Conservation (phyloP, 1,140 invertebrate genomes). For the Calosoma granatense region DNA sequence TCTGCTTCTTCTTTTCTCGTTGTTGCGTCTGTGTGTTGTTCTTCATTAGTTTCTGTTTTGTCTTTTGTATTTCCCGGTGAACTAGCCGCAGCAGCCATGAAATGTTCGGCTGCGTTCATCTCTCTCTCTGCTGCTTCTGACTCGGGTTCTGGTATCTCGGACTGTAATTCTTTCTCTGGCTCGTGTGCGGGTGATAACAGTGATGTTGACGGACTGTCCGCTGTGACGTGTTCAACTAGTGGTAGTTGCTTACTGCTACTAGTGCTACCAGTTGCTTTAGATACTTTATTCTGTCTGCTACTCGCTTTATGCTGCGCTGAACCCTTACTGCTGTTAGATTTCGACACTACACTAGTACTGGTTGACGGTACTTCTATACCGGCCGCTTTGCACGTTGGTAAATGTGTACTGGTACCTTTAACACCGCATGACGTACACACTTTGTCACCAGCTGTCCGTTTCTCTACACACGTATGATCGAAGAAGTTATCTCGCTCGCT, state of each 20-base stretch:
- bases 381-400: neutral
- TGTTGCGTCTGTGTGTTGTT: too few species aligned
- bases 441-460: neutral
- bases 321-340: neutral
- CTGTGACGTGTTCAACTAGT: conserved; percentile 17
- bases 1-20: too few species aligned
- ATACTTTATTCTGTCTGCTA: neutral
- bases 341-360: neutral
- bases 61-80: too few species aligned
- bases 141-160: too few species aligned
- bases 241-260: neutral
- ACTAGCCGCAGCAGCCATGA: neutral
- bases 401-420: neutral
- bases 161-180: neutral
- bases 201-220: conserved; percentile 10
- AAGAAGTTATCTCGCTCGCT: conserved; percentile 60
- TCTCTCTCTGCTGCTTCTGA: neutral
- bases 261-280: neutral
- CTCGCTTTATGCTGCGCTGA: neutral
- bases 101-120: neutral
- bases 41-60: too few species aligned
- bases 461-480: conserved; percentile 50
- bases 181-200: neutral
- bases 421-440: neutral
- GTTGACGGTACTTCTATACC: neutral